Conservation (phyloP, 2,113 vertebrate species). For the Myotis yumanensis region DNA sequence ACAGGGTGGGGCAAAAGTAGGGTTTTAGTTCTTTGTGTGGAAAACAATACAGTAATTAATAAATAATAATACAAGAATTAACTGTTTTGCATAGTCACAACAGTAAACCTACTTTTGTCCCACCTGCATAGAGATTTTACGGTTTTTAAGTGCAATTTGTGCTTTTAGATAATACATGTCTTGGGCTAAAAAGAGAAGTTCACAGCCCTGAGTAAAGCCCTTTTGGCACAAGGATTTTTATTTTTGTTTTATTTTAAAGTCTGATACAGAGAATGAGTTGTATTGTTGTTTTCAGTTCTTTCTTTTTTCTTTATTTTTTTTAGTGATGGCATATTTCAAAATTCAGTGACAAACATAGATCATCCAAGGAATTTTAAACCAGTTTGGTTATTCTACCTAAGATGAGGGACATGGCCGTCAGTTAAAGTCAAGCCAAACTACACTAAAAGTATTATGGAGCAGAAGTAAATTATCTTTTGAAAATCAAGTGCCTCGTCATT, state of each 20-base stretch:
- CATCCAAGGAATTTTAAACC: slow-evolving; percentile 55
- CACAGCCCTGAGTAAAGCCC: slow-evolving; percentile 41
- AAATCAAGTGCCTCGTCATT: slow-evolving; percentile 32
- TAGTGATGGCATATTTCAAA: slow-evolving; percentile 59
- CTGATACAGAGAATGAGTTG: slow-evolving; percentile 43
- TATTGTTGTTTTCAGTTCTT: slow-evolving; percentile 23
- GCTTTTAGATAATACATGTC: slow-evolving; percentile 52
- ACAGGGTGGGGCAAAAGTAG: neutral
- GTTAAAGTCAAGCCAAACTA: slow-evolving; percentile 42
- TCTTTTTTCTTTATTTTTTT: slow-evolving; percentile 23
- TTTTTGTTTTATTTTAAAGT: slow-evolving; percentile 60
- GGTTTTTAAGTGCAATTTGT: slow-evolving; percentile 44
- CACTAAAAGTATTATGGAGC: neutral
- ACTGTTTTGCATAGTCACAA: neutral
- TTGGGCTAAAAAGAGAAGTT: slow-evolving; percentile 57
- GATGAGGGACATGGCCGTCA: neutral
- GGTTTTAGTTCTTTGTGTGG: neutral
- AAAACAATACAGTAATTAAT: neutral
- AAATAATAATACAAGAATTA: neutral
- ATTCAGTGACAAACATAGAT: slow-evolving; percentile 56
- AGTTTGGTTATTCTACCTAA: slow-evolving; percentile 49
- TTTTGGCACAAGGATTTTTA: slow-evolving; percentile 38
- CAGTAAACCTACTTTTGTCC: neutral
- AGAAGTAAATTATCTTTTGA: slow-evolving; percentile 27
- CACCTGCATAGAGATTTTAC: neutral